These are phyloP conservation scores for Vulpes ferrilata DNA, from an alignment of 2,113 vertebrate species.

Conservation along the genomic window DNA sequence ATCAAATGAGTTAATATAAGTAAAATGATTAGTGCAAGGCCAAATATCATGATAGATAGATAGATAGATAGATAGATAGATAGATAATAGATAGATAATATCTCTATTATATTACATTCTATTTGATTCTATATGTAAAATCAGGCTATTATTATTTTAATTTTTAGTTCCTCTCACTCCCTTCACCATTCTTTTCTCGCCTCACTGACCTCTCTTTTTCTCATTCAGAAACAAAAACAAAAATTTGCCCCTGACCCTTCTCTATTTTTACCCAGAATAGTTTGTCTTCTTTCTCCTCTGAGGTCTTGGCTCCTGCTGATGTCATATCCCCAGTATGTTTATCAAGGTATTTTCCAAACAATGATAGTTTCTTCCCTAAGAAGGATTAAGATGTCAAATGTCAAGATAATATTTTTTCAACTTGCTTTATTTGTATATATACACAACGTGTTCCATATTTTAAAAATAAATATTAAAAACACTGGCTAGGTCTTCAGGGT, in stretches of 20 bases:
- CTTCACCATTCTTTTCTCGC: background rate
- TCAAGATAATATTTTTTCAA: constrained; percentile 68
- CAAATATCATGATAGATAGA: background rate
- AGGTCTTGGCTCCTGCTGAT: constrained; percentile 17
- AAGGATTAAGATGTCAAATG: constrained; percentile 66
- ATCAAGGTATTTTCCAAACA: constrained; percentile 65
- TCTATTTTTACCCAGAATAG: background rate
- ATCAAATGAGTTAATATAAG: background rate
- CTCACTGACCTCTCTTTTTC: background rate
- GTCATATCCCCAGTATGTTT: constrained; percentile 62
- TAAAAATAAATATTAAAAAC: constrained; percentile 68
- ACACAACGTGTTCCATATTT: constrained; percentile 34
- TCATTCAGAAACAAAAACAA: constrained; percentile 22
- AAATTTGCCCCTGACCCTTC: background rate
- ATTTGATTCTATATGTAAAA: background rate
- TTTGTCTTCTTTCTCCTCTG: constrained; percentile 32
- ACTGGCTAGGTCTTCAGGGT: constrained; percentile 30
- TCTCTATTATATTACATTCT: background rate
- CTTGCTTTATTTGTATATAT: constrained; percentile 31
- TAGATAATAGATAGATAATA: background rate
- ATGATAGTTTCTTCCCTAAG: constrained; percentile 40
- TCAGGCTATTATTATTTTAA: background rate
- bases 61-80: background rate
- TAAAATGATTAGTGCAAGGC: background rate
- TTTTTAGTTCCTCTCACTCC: background rate